A percentile compares a stretch with the other conserved stretches of the same genome.
Conservation (phyloP, 2,113 vertebrate genomes). For the Fregata magnificens region DNA sequence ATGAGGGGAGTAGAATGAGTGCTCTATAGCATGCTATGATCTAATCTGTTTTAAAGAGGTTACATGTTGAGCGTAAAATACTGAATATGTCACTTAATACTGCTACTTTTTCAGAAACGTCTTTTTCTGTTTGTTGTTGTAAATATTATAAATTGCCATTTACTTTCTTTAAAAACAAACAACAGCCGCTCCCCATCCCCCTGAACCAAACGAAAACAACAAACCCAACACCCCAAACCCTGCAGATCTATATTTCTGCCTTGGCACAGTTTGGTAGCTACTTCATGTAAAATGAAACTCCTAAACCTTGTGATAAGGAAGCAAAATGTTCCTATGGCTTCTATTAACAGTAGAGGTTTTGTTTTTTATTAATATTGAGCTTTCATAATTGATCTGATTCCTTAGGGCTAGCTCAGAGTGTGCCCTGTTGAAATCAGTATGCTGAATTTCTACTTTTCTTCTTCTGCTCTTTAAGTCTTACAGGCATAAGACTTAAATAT, state of each 20-base stretch:
- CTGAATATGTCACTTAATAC: background rate
- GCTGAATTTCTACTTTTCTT: background rate
- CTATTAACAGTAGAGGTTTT: background rate
- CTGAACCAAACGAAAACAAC: background rate
- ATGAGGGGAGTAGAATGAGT: background rate
- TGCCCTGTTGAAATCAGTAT: background rate
- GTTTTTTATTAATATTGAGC: background rate
- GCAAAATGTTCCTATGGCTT: background rate
- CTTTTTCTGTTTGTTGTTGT: background rate
- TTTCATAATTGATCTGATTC: background rate
- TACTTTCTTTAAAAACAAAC: background rate
- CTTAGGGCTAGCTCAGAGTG: background rate
- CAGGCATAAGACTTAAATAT: background rate
- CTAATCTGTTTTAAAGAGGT: background rate
- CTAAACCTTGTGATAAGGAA: background rate
- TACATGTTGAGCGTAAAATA: background rate
- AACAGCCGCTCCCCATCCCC: fast-evolving
- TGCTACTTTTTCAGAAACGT: background rate
- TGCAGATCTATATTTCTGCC: background rate
- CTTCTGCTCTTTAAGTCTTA: background rate
- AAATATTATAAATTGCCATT: background rate
- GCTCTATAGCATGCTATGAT: background rate
- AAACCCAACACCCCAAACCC: background rate
- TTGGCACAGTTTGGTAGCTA: background rate
- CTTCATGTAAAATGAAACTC: background rate